Percentiles rank a stretch among this genome's conserved stretches.
phyloP scores from a whole-genome alignment of 2,797 vertebrate species.

The Sebastes kiyomatsui region DNA sequence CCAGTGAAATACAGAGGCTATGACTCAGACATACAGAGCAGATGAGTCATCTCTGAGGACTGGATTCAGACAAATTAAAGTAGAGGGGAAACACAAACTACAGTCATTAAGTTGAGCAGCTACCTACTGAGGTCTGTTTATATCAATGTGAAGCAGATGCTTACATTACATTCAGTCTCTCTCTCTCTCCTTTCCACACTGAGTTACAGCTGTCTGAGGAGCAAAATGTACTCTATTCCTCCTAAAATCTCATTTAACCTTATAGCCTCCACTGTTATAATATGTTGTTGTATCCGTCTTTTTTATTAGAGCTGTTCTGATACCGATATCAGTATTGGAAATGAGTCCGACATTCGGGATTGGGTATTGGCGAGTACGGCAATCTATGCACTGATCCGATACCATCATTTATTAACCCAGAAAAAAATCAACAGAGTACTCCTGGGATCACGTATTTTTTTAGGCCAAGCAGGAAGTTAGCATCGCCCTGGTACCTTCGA shows the following conservation, averaged over 20 bases:
- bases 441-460: too few species aligned
- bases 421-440: too few species aligned
- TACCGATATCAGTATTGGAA: too few species aligned
- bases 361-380: too few species aligned
- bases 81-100: background rate
- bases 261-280: background rate
- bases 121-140: slow-evolving; percentile 23
- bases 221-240: background rate
- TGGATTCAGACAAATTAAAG: slow-evolving; percentile 20
- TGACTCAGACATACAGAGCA: slow-evolving; percentile 50
- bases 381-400: too few species aligned
- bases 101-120: slow-evolving; percentile 3
- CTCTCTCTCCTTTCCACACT: background rate
- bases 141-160: slow-evolving; percentile 39
- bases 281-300: too few species aligned
- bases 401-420: too few species aligned
- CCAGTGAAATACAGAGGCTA: slow-evolving; percentile 22
- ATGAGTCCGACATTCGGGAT: too few species aligned
- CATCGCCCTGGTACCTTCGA: too few species aligned
- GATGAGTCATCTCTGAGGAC: slow-evolving; percentile 44
- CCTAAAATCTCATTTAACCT: background rate
- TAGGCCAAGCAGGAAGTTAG: too few species aligned
- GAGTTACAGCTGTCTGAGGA: background rate
- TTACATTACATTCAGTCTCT: background rate
- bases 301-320: too few species aligned